Evolutionary conservation across 64 coral and sea anemone genomes (phyloP).

Genomic region (Astreopora myriophthalma): DNA sequence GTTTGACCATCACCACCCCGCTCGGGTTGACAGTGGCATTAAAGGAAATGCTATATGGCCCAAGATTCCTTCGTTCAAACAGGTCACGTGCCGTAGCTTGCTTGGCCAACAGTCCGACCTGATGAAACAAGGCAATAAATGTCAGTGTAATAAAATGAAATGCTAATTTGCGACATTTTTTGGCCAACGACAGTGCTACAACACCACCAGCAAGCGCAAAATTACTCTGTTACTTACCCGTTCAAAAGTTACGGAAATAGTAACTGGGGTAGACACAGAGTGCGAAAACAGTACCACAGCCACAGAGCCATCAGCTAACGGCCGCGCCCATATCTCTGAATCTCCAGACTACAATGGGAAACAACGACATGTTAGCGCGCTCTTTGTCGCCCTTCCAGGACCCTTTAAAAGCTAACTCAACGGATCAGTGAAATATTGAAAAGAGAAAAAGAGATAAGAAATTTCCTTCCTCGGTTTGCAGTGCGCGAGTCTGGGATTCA

Average conservation of each 20-base stretch:
- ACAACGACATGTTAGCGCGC: background rate
- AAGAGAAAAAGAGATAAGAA: no score
- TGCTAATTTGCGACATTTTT: no score
- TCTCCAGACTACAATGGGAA: background rate
- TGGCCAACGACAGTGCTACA: no score
- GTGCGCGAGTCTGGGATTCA: no score
- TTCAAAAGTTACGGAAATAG: slow-evolving; percentile 4
- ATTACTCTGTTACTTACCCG: background rate
- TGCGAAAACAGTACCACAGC: slow-evolving; percentile 89
- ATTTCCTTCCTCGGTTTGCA: no score
- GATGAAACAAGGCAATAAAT: background rate
- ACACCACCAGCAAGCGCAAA: background rate
- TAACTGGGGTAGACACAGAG: background rate
- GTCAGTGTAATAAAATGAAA: no score
- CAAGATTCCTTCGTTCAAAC: slow-evolving; percentile 89
- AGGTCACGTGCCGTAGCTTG: slow-evolving; percentile 77
- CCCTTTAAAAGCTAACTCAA: no score
- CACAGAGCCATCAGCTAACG: slow-evolving; percentile 68
- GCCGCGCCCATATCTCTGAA: slow-evolving; percentile 84
- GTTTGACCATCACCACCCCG: slow-evolving; percentile 95
- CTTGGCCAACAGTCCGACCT: slow-evolving; percentile 70
- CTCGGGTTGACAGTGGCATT: slow-evolving; percentile 83
- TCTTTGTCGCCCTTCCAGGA: background rate
- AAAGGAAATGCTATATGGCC: slow-evolving; percentile 59
- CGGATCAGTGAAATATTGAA: no score